Conservation (phyloP, 2,797 vertebrate genomes). For the Lemur catta region DNA sequence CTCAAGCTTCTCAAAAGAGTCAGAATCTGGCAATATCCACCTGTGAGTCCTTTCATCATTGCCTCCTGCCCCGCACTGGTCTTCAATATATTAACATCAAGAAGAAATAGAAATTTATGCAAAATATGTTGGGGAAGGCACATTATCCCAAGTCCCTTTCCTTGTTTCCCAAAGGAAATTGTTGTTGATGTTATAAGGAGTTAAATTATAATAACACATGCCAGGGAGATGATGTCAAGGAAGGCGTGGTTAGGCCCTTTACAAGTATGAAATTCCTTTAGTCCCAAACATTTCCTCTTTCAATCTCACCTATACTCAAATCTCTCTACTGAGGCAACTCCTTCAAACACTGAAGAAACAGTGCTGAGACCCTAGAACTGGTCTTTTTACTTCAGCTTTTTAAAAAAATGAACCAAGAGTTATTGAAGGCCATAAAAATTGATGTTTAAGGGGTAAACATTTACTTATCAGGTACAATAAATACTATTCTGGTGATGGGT, state of each 20-base stretch:
- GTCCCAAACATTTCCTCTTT: slow-evolving; percentile 52
- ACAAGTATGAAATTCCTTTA: slow-evolving; percentile 63
- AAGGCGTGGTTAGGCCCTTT: slow-evolving; percentile 61
- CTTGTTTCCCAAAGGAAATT: slow-evolving; percentile 66
- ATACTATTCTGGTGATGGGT: no score
- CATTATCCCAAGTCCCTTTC: slow-evolving; percentile 34
- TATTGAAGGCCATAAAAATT: neutral
- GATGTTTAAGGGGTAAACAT: neutral
- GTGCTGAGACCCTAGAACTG: neutral
- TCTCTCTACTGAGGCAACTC: neutral
- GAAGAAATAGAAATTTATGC: slow-evolving; percentile 38
- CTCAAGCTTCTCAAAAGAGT: slow-evolving; percentile 18
- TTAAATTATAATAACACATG: slow-evolving; percentile 74
- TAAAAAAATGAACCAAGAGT: neutral
- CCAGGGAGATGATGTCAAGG: slow-evolving; percentile 74
- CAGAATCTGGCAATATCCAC: neutral
- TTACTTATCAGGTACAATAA: no score
- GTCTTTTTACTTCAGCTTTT: neutral
- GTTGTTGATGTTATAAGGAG: slow-evolving; percentile 60
- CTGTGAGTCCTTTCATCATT: neutral
- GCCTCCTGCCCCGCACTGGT: neutral
- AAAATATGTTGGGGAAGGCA: slow-evolving; percentile 17
- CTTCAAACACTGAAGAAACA: neutral
- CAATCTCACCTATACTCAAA: slow-evolving; percentile 29
- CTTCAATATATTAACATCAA: slow-evolving; percentile 17